phyloP scores from a whole-genome alignment of 2,797 vertebrate genomes.

The Pitangus sulphuratus region DNA sequence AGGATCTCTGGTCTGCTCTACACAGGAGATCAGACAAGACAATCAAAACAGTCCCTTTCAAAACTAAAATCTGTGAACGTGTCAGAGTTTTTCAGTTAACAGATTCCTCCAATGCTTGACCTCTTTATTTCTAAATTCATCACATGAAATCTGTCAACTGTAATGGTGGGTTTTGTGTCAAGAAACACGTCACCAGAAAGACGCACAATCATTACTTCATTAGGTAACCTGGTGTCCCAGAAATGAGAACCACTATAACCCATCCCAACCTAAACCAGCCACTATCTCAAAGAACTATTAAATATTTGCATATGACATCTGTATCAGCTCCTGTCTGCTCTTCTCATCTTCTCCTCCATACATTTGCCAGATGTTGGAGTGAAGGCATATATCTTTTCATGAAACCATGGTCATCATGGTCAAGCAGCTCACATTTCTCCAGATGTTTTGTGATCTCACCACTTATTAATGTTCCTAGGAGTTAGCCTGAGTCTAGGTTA shows the following conservation, averaged over 20 bases:
- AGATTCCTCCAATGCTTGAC: background rate
- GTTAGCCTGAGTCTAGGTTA: background rate
- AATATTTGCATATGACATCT: background rate
- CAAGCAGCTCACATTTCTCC: slow-evolving; percentile 29
- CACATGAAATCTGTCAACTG: background rate
- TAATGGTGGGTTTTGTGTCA: background rate
- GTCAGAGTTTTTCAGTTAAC: background rate
- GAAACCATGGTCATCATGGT: background rate
- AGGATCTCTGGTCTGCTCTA: background rate
- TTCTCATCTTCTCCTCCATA: slow-evolving; percentile 13
- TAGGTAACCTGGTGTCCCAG: background rate
- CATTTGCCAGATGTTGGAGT: slow-evolving; percentile 13
- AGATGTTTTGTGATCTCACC: slow-evolving; percentile 59
- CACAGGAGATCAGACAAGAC: background rate
- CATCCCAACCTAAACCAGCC: background rate
- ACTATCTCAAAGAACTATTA: background rate
- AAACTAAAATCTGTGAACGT: background rate
- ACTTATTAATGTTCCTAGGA: background rate
- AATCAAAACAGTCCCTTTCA: background rate
- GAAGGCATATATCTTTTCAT: slow-evolving; percentile 2
- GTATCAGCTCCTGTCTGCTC: slow-evolving; percentile 9
- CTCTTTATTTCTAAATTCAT: background rate
- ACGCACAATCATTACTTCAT: background rate
- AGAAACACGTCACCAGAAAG: background rate
- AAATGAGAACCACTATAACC: background rate